Percentiles rank a stretch among this genome's conserved stretches.
Conservation (phyloP, 2,888 invertebrate genomes). For the Cremastinae sp. region DNA sequence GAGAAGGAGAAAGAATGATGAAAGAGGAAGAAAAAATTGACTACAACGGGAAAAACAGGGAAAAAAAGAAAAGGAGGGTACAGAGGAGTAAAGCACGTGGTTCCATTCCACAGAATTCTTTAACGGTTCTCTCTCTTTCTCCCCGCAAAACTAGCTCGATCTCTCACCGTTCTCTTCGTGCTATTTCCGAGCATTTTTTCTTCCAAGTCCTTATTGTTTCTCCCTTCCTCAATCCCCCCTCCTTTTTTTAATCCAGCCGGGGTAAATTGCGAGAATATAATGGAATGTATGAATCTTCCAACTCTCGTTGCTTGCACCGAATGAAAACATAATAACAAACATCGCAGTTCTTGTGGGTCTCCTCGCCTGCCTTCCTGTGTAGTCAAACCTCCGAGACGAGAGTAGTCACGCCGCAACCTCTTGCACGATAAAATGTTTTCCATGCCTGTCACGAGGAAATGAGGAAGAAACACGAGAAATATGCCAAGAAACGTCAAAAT, state of each 20-base stretch:
- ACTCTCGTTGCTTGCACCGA: constrained; percentile 31
- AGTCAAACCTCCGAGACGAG: neutral
- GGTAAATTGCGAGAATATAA: constrained; percentile 44
- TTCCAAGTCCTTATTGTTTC: neutral
- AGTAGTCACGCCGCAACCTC: no score
- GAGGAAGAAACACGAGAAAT: no score
- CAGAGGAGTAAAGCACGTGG: neutral
- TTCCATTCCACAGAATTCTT: constrained; percentile 23
- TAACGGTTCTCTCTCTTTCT: constrained; percentile 2
- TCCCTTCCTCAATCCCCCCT: neutral
- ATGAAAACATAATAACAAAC: constrained; percentile 36
- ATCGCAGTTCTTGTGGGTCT: no score
- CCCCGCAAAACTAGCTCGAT: neutral
- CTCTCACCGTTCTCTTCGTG: constrained; percentile 20
- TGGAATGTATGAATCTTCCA: constrained; percentile 44
- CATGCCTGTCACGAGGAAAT: neutral
- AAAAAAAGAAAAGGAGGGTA: neutral
- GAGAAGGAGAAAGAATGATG: neutral
- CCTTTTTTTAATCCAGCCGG: constrained; percentile 19
- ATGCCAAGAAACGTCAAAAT: no score
- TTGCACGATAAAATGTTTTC: neutral
- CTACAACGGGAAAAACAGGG: constrained; percentile 8
- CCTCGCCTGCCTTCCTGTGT: neutral
- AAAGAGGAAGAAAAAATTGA: constrained; percentile 20
- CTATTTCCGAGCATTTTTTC: constrained; percentile 14